Base-by-base conservation (phyloP, 2,797 vertebrate genomes). In the Ctenopoma kingsleyae region DNA sequence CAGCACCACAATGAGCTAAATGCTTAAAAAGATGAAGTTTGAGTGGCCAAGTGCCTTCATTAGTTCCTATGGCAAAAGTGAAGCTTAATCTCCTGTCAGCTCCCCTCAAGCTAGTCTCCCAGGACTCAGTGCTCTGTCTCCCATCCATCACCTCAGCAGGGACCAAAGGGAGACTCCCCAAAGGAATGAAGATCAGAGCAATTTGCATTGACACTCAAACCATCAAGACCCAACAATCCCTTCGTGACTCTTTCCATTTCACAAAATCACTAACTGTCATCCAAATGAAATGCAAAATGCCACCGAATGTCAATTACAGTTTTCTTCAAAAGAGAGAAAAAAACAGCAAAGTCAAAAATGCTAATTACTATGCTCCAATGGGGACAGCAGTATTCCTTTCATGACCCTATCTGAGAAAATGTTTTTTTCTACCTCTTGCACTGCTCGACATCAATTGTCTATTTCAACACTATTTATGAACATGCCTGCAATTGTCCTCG, bases 81-180 rank as follows among this genome's bases (percentile, higher is more conserved):
- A 74, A 68, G 87, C 80, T 82, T 90, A 91, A 91, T 91, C 89
- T 90, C 74, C 85, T 83, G 87, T 90, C 85, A 84, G 81, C 80
- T 89, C 78, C 69, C 82, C 77, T 91, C 80, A 74, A 78, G 76
- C 78, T 69, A 52, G 74, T 90, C 90, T 83, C 83, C 76, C 80
- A 76, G 86, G 83, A 87, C 84, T 80, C 62, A 13, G 57, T 76
- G 79, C 49, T 67, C 74, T 86, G 81, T 64, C 81, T 61, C 76
- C 90, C 84, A 89, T 91, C 89, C 87, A 89, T 91, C 92, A 92
- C 78, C 88, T 87, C 87, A 76, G 82, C 80, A 5, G 85, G 85
- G 80, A 89, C 85, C 83, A 76, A 86, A 79, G 67, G 74, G 70
- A 84, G 78, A 66, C 81, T 83, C 86, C 80, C 84, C 74, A 60